phyloP scores from a whole-genome alignment of 2,113 vertebrate species.

The Elephantulus edwardii region DNA sequence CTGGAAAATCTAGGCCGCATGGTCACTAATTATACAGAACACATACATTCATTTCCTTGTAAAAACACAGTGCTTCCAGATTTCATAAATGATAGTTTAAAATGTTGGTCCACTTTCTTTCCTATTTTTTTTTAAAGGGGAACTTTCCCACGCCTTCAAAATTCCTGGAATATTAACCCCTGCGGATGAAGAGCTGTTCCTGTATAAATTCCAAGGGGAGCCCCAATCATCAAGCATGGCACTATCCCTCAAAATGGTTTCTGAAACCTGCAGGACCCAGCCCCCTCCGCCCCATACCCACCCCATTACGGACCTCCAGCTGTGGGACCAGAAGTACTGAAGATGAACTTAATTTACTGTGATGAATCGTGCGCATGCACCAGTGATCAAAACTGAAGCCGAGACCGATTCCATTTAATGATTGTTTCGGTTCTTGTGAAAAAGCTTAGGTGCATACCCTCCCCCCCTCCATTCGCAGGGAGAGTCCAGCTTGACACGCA shows the following conservation, averaged over 20 bases:
- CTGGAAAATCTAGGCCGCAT: slow-evolving; percentile 54
- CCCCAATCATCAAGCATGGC: background rate
- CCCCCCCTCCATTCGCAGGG: slow-evolving; percentile 72
- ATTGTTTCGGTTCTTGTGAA: slow-evolving; percentile 82
- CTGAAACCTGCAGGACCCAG: no score
- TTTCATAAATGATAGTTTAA: slow-evolving; percentile 7
- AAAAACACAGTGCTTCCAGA: background rate
- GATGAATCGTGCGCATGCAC: slow-evolving; percentile 87
- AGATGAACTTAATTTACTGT: slow-evolving; percentile 85
- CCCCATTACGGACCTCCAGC: slow-evolving; percentile 66
- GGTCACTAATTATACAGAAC: slow-evolving; percentile 55
- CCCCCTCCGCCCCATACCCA: background rate
- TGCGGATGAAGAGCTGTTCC: background rate
- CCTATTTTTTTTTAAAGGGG: background rate
- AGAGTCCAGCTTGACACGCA: slow-evolving; percentile 62
- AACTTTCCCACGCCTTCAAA: background rate
- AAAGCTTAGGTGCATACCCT: slow-evolving; percentile 81
- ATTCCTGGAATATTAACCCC: slow-evolving; percentile 12
- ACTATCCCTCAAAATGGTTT: background rate
- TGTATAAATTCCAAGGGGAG: background rate
- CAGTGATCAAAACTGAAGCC: slow-evolving; percentile 86
- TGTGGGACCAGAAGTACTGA: slow-evolving; percentile 79
- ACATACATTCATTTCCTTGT: slow-evolving; percentile 44
- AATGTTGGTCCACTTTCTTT: slow-evolving; percentile 12
- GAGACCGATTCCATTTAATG: slow-evolving; percentile 88